Base-by-base conservation (phyloP, 2,888 invertebrate genomes). In the Rotaria macrura region DNA sequence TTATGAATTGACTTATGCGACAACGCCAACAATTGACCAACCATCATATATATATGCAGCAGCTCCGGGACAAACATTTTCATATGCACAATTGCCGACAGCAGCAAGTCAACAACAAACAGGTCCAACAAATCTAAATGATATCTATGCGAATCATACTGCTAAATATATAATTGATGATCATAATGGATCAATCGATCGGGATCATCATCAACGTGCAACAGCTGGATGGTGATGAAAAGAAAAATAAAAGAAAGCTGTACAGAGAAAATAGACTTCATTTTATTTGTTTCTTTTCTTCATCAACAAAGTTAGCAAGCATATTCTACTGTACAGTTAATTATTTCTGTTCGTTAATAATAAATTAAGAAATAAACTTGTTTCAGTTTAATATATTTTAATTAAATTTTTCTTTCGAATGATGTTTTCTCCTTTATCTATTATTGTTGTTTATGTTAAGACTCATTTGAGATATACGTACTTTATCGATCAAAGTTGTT, bases 1-100 rank as follows among this genome's bases (percentile, higher is more conserved):
- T 43, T 79, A 79, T 43, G 79, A 79, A 79, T 79, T 79, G 20
- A 79, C 79, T n/a, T 79, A 79, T 43, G 43, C 79, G 7, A 40
- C 79, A 25, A 65, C 65, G 1, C 65, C 43, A n/a, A 25, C 79
- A 23, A 43, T 43, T 79, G 79, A 43, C 2, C 65, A 29, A 65
- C 12, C 79, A 40, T 79, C 40, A 1, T 79, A 43, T 79, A 43
- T 43, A 25, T 79, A 79, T 79, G n/a, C 79, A 10, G 23, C 79
- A 79, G 43, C n/a, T n/a, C 17, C 79, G 23, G 79, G 79, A n/a
- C 43, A 79, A 43, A n/a, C 79, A 43, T 65, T 65, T 65, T 65
- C 65, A 6, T 79, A 79, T 79, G 25, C 79, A 79, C 79, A 79
- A 79, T 38, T 79, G 34, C 79, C 79, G 17, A 14, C 79, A 14